Conservation (phyloP, 2,888 invertebrate species). For the Drosophila falleni region DNA sequence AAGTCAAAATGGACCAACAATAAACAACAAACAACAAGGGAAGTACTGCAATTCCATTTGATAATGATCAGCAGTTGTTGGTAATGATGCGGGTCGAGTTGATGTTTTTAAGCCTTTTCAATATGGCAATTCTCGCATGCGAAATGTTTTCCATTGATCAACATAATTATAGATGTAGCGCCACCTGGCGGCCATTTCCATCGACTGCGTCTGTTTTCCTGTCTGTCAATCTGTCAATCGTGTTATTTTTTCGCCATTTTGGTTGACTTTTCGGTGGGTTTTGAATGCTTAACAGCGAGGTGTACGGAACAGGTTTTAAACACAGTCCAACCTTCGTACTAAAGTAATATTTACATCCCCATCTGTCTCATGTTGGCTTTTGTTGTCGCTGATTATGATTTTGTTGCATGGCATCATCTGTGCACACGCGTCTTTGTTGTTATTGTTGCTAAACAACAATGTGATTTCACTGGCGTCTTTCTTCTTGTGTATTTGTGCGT, state of each 20-base stretch:
- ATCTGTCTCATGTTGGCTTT: slow-evolving; percentile 23
- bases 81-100: slow-evolving; percentile 34
- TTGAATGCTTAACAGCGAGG: slow-evolving; percentile 2
- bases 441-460: slow-evolving; percentile 51
- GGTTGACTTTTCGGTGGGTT: slow-evolving; percentile 39
- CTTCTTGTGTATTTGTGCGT: slow-evolving; percentile 28
- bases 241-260: slow-evolving; percentile 27
- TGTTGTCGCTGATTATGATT: slow-evolving; percentile 58
- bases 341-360: not conserved
- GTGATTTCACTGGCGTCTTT: slow-evolving; percentile 24
- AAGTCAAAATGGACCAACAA: slow-evolving; percentile 41
- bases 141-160: slow-evolving; percentile 44
- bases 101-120: slow-evolving; percentile 28
- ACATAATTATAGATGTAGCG: slow-evolving; percentile 46
- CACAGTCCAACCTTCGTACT: not conserved
- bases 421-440: slow-evolving; percentile 24
- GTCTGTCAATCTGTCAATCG: slow-evolving; percentile 23
- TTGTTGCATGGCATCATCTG: slow-evolving; percentile 34
- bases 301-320: slow-evolving; percentile 13
- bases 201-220: not conserved
- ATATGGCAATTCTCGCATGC: slow-evolving; percentile 1
- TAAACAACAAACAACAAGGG: slow-evolving; percentile 32
- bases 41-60: slow-evolving; percentile 36
- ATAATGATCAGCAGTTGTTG: slow-evolving; percentile 52
- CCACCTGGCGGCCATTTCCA: slow-evolving; percentile 33